Evolutionary conservation across 2,797 vertebrate species (phyloP).

Genomic region (Ataeniobius toweri): DNA sequence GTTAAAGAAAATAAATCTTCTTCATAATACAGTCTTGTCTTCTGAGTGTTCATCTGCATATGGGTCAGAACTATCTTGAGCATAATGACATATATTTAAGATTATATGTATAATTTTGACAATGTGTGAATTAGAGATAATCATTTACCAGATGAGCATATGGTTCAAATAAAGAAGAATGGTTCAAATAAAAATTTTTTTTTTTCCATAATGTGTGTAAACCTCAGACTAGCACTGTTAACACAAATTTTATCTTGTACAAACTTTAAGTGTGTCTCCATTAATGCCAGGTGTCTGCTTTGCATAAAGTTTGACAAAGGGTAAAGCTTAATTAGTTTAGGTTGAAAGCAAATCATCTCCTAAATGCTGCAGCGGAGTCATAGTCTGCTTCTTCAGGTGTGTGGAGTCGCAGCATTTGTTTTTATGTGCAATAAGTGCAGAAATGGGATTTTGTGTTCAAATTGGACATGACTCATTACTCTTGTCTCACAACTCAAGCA

Average conservation of each 20-base stretch:
- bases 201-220: not conserved
- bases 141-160: not conserved
- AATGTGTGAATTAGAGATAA: not conserved
- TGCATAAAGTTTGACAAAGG: conserved; percentile 5
- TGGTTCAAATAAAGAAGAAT: not conserved
- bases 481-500: conserved; percentile 50
- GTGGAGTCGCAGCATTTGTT: conserved; percentile 7
- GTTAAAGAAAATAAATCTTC: no score
- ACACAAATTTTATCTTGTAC: not conserved
- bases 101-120: not conserved
- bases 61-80: no score
- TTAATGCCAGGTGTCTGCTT: conserved; percentile 10
- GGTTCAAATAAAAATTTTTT: not conserved
- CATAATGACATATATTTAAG: not conserved
- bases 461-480: conserved; percentile 69
- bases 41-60: no score
- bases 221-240: not conserved
- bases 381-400: conserved; percentile 11
- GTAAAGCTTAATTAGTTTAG: conserved; percentile 31
- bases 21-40: no score
- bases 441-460: conserved; percentile 44
- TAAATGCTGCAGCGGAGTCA: conserved; percentile 17
- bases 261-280: conserved; percentile 2
- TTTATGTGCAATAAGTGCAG: conserved; percentile 1
- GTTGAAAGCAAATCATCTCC: conserved; percentile 20